Base-by-base conservation (phyloP, 1,140 invertebrate genomes). In the Lepidostoma basale region DNA sequence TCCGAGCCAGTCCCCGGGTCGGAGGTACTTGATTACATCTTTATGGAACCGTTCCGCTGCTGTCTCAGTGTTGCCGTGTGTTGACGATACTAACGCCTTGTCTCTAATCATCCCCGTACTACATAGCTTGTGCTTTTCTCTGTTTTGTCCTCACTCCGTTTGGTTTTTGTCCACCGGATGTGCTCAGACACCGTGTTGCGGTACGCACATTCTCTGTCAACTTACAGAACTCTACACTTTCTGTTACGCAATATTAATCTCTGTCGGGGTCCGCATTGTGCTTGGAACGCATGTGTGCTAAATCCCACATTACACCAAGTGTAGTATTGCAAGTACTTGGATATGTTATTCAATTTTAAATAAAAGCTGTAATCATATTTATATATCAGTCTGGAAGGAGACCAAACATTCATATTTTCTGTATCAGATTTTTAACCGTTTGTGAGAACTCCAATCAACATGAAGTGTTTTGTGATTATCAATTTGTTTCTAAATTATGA, bases 21-120 rank as follows among this genome's bases (percentile, higher is more conserved):
- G 58, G 70, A 72, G 70, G 70, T 72, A 72, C 67, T 66, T 62
- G 60, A 62, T 54, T 68, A 64, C 33, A 72, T 67, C 64, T 71
- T 67, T 71, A 58, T 67, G 59, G 40, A 62, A 44, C 64, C 64
- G 67, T 49, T 62, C 64, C 22, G 25, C 49, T 67, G 52, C 33
- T 45, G 62, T 68, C 42, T 67, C 62, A 59, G 58, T 72, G 65
- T 72, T 71, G 42, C 36, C 16, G 67, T 68, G 54, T 72, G 49
- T 68, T 56, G 45, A 68, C 60, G 44, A 62, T 68, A 65, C 66
- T 72, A 72, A 73, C 58, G 60, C 68, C 70, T 73, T 65, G 28
- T 64, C 14, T 47, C 45, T 42, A 12, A 63, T 69, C 18, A 45
- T 63, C n/a, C 62, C 45, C 36, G 49, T 23, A 9, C 16, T 70